A percentile compares a stretch with the other conserved stretches of the same genome.
phyloP scores from a whole-genome alignment of 2,113 vertebrate genomes.

The Heliornis fulica region DNA sequence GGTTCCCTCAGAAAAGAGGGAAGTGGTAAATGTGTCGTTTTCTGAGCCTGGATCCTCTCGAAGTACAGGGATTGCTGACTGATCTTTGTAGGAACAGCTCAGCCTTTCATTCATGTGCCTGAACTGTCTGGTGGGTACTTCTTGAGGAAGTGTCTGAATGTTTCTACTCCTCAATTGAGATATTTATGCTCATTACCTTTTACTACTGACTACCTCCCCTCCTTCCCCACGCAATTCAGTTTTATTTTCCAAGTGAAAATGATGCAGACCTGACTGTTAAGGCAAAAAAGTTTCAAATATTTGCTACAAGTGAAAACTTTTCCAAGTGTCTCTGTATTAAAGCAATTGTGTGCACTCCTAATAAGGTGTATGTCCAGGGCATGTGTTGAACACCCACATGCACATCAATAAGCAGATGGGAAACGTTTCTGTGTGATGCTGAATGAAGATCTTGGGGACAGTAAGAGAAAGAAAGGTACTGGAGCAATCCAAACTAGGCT shows the following conservation, averaged over 20 bases:
- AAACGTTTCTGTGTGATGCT: background rate
- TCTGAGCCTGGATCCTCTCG: background rate
- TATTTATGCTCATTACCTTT: background rate
- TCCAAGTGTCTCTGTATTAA: background rate
- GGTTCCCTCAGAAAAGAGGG: background rate
- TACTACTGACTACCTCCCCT: background rate
- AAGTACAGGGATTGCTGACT: background rate
- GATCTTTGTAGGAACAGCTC: background rate
- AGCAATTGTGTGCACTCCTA: background rate
- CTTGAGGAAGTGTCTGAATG: background rate
- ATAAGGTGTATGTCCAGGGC: background rate
- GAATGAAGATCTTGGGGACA: background rate
- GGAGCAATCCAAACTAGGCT: background rate
- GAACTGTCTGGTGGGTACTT: background rate
- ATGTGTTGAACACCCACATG: background rate
- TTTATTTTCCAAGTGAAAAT: background rate
- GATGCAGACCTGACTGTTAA: background rate
- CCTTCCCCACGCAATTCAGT: too few species aligned
- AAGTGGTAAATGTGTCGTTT: background rate
- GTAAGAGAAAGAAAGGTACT: background rate
- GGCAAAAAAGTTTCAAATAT: background rate
- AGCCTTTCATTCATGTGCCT: background rate
- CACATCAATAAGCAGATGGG: background rate
- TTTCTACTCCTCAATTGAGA: background rate
- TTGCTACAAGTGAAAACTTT: background rate